A percentile compares a stretch with the other conserved stretches of the same genome.
phyloP scores from a whole-genome alignment of 2,888 invertebrate species.

The Amphiduros pacificus region DNA sequence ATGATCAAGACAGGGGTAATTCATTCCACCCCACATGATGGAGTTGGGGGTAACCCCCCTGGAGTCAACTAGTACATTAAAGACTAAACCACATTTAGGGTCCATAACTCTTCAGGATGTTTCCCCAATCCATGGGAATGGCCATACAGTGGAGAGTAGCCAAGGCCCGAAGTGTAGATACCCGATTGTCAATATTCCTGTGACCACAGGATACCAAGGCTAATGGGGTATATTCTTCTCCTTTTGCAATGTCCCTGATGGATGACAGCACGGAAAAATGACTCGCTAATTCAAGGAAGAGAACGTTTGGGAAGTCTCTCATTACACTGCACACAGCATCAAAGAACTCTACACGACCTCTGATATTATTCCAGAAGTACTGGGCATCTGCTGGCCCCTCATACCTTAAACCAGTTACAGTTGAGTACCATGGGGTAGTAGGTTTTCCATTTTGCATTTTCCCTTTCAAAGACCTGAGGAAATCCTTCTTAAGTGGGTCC shows the following conservation, averaged over 20 bases:
- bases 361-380: slow-evolving; percentile 25
- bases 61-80: too few relatives aligned
- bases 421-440: slow-evolving; percentile 7
- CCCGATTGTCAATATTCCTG: slow-evolving; percentile 4
- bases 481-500: slow-evolving; percentile 15
- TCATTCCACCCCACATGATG: too few relatives aligned
- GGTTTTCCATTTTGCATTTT: slow-evolving; percentile 4
- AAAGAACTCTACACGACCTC: slow-evolving; percentile 16
- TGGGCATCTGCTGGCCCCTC: neutral
- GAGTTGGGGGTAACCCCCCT: too few relatives aligned
- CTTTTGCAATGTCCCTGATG: slow-evolving; percentile 9
- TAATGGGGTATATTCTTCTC: neutral
- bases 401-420: slow-evolving; percentile 11
- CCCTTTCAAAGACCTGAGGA: slow-evolving; percentile 10
- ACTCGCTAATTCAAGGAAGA: slow-evolving; percentile 17
- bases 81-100: slow-evolving; percentile 12
- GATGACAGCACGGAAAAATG: slow-evolving; percentile 16
- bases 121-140: slow-evolving; percentile 11
- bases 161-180: slow-evolving; percentile 11
- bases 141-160: slow-evolving; percentile 13
- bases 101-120: slow-evolving; percentile 8
- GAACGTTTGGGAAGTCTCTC: slow-evolving; percentile 15
- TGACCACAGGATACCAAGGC: slow-evolving; percentile 11
- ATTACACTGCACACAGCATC: slow-evolving; percentile 13
- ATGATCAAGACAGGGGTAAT: too few relatives aligned